Base-by-base conservation (phyloP, 1,140 invertebrate species). In the Zaprionus africanus region DNA sequence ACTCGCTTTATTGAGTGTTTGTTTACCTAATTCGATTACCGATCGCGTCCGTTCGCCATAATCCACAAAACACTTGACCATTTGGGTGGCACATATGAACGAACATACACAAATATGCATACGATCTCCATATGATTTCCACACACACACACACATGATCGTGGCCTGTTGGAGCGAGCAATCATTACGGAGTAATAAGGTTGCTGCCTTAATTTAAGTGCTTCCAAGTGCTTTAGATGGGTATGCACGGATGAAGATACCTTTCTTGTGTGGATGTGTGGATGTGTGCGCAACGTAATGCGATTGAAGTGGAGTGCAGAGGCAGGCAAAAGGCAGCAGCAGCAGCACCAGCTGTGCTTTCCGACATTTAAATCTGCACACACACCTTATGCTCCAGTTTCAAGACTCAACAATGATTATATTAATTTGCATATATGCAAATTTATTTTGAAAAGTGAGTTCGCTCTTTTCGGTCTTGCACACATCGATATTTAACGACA, bases 21-120 rank as follows among this genome's bases (percentile, higher is more conserved):
- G 82, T 88, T 88, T 88, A 88, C 84, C 84, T 88, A 88, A 88
- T 88, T 88, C 84, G 84, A 88, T 88, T 88, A 88, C 85, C 81
- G 85, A 90, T 79, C 84, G 85, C 85, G 85, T 88, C 84, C 84
- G 84, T 87, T 90, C 85, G 78, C 85, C 81, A 90, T 87, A 87
- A 87, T 87, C 84, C 85, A 72, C 68, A 80, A 82, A 81, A 76
- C 84, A 87, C 84, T 87, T 87, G 84, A 87, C 84, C 84, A 87
- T 81, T 87, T 87, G 84, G 84, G 84, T 87, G 84, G 84, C 85
- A 81, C 85, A 73, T 49, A 75, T 41, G 73, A 56, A 64, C 54
- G 53, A 60, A 78, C 38, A 60, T 31, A 67, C 43, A 65, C 28
- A 70, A 69, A 66, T 70, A 65, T 76, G 38, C 38, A 75, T 43